These are phyloP conservation scores for Propithecus coquereli DNA, from an alignment of 2,113 vertebrate genomes.

Conservation along the genomic window DNA sequence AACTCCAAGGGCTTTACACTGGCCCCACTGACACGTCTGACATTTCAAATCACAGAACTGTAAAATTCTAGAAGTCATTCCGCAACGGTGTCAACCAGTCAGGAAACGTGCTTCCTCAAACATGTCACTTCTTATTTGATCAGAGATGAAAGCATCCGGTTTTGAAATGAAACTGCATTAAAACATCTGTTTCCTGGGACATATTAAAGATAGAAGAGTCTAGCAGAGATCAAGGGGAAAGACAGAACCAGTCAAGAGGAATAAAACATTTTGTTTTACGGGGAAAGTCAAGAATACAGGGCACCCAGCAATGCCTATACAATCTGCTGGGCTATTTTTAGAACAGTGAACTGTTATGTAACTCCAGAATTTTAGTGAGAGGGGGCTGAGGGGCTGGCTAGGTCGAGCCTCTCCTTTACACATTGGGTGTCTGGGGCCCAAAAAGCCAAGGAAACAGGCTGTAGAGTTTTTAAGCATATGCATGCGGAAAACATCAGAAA, in stretches of 20 bases:
- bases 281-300: background rate
- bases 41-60: slow-evolving; percentile 42
- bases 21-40: background rate
- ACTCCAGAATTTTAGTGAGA: background rate
- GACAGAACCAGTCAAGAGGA: background rate
- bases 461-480: background rate
- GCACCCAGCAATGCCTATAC: background rate
- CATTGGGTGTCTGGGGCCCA: background rate
- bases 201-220: background rate
- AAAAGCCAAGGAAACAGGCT: background rate
- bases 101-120: background rate
- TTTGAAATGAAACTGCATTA: slow-evolving; percentile 51
- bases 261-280: background rate
- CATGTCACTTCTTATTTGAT: slow-evolving; percentile 24
- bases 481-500: background rate
- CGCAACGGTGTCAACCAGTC: background rate
- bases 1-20: background rate
- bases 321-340: background rate
- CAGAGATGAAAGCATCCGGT: slow-evolving; percentile 47
- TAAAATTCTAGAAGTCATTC: background rate
- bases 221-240: slow-evolving; percentile 1
- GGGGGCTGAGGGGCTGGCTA: too few species aligned
- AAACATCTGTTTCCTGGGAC: slow-evolving; percentile 38
- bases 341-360: background rate
- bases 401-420: background rate